phyloP scores from a whole-genome alignment of 30 jellyfish, hydroid and myxozoan genomes.

The Aurelia aurita complex sp. Pacific region DNA sequence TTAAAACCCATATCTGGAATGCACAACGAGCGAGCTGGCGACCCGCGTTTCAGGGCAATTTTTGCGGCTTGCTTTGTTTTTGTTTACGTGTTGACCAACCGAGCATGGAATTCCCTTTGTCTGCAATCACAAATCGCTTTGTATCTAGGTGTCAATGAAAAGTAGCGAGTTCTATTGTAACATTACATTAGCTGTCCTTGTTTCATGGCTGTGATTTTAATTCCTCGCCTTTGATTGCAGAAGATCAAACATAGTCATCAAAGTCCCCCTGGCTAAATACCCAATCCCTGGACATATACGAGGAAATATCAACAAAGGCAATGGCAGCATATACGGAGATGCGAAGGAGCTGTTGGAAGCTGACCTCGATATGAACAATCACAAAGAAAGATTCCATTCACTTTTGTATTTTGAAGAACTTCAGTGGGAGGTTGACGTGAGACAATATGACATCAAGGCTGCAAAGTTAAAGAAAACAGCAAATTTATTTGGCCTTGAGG shows the following conservation, averaged over 20 bases:
- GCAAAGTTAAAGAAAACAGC: constrained; percentile 1
- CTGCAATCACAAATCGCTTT: no score
- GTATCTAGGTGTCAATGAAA: no score
- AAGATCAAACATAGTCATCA: background rate
- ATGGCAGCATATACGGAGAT: constrained; percentile 26
- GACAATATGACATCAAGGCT: constrained; percentile 18
- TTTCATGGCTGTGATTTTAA: no score
- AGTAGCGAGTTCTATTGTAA: no score
- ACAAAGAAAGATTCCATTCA: constrained; percentile 16
- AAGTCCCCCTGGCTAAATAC: constrained; percentile 1
- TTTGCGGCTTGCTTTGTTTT: no score
- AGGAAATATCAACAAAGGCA: constrained; percentile 12
- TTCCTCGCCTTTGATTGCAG: background rate
- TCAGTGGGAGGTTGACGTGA: constrained; percentile 55
- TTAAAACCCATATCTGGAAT: no score
- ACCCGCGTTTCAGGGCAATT: no score
- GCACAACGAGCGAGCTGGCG: no score
- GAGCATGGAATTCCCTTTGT: no score
- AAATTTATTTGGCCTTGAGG: constrained; percentile 23
- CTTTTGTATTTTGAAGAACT: constrained; percentile 54
- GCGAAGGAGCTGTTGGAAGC: background rate
- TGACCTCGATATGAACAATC: background rate
- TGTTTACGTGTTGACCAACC: no score
- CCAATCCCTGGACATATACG: background rate
- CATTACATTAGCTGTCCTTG: no score